Base-by-base conservation (phyloP, 2,888 invertebrate genomes). In the Drosophila acutilabella region DNA sequence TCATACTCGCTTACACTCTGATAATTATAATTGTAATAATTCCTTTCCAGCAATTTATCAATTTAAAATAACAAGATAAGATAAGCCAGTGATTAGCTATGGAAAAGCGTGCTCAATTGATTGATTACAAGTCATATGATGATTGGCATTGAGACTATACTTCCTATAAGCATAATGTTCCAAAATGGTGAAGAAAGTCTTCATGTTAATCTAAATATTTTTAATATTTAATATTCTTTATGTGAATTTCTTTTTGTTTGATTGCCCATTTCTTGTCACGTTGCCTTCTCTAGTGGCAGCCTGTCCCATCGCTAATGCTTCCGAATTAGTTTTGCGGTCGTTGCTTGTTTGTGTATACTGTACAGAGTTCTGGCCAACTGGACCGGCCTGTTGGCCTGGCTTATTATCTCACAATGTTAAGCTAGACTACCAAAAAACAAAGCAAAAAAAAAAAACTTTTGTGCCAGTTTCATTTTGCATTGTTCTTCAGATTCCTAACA, bases 381-480 rank as follows among this genome's bases (percentile, higher is more conserved):
- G 38, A 65, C 60, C 51, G 51, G 47, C 64, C 59, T 42, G 44
- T 67, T 67, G 23, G 52, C 54, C 56, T 42, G 56, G 69, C 75
- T 74, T 82, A 85, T 76, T 69, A 85, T 73, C 82, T 76, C 66
- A 74, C 52, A 69, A 47, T 56, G 58, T 51, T 58, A 45, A 57
- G 71, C 36, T 47, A 8, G 40, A 41, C 78, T 59, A 65, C 41
- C 41, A 48, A 52, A 40, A 38, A 52, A 23, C n/a, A 40, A 41
- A 41, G 36, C 18, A 56, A 36, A 5, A 33, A 50, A 42, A 42
- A 62, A 54, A 68, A 53, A 60, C 71, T 85, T 80, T 70, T 72
- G 80, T 72, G 58, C 80, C 67, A 82, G 87, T 88, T 76, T 79
- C 59, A 66, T 67, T 77, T 66, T 72, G 74, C 74, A 83, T 83